Base-by-base conservation (phyloP, 2,113 vertebrate genomes). In the Leiothrix lutea region DNA sequence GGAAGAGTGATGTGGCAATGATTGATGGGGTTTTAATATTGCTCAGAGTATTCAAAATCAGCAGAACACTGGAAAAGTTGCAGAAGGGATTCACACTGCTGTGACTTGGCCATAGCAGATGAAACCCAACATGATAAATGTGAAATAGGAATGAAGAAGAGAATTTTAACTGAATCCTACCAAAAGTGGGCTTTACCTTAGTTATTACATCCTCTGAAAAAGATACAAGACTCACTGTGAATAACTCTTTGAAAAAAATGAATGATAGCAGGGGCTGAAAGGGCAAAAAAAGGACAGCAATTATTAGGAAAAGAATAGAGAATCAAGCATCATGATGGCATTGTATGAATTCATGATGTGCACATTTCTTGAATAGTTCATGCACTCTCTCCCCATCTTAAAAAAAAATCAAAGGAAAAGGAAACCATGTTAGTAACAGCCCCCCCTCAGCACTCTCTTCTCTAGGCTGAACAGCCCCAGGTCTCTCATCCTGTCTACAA, bases 301-400 rank as follows among this genome's bases (percentile, higher is more conserved):
- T 65, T 45, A 48, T 40, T 36, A 36, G 14, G 71, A 60, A 77
- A 72, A 89, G 44, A 88, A 88, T 33, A 74, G 61, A 61, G 40
- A 89, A 83, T 72, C 80, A 83, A 91, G 44, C 15, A 58, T 91
- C 31, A 45, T 1, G 5, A 54, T 50, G 33, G 31, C 67, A 84
- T 22, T 60, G 14, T 47, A 33, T 23, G 50, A 72, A 77, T 26
- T 35, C 21, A 77, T 9, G 7, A 15, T 16, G 16, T 18, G 23
- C 13, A 5, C 18, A 56, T 73, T 80, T 78, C 54, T 87, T 73
- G 58, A 80, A 58, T 6, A 79, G n/a, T 20, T 96, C 38, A 42
- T 0, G 0, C 2, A 26, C 15, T 88, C 72, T 47, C 10, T 74
- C 7, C 13, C 23, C 16, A 40, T 33, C 6, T 23, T 35, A 38